phyloP scores from a whole-genome alignment of 2,797 vertebrate genomes.

The Cyprinella venusta region DNA sequence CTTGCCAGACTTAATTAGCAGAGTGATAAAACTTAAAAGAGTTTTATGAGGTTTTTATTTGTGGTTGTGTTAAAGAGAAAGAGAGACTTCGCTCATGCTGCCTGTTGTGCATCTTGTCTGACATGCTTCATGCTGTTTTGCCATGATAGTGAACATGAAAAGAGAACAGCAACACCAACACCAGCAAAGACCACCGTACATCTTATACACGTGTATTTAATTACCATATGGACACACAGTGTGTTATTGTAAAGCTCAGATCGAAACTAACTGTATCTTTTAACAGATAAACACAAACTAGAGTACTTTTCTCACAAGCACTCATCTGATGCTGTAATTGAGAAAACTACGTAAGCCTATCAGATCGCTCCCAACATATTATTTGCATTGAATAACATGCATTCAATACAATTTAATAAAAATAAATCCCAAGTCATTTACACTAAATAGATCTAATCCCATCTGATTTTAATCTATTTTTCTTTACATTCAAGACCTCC shows the following conservation, averaged over 20 bases:
- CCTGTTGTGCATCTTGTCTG: constrained; percentile 33
- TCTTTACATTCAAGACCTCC: background rate
- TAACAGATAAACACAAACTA: background rate
- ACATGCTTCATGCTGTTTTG: background rate
- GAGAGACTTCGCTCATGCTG: background rate
- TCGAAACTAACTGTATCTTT: background rate
- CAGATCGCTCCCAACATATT: background rate
- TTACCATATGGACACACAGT: background rate
- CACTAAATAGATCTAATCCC: background rate
- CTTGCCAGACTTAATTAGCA: constrained; percentile 26
- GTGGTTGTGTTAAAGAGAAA: constrained; percentile 36
- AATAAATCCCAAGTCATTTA: background rate
- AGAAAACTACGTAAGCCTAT: background rate
- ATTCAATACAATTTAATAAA: background rate
- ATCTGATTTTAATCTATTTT: background rate
- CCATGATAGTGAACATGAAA: constrained; percentile 42
- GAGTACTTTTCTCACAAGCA: background rate
- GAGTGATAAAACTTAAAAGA: constrained; percentile 22
- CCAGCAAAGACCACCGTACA: background rate
- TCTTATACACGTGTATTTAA: background rate
- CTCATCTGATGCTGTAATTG: background rate
- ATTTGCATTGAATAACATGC: background rate
- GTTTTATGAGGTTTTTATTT: constrained; percentile 2
- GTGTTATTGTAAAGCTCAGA: background rate
- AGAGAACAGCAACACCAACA: constrained; percentile 22